Evolutionary conservation across 2,888 invertebrate genomes (phyloP), one percentile per base, ranked within the genome.

Genomic region (Cephus sareptanus): DNA sequence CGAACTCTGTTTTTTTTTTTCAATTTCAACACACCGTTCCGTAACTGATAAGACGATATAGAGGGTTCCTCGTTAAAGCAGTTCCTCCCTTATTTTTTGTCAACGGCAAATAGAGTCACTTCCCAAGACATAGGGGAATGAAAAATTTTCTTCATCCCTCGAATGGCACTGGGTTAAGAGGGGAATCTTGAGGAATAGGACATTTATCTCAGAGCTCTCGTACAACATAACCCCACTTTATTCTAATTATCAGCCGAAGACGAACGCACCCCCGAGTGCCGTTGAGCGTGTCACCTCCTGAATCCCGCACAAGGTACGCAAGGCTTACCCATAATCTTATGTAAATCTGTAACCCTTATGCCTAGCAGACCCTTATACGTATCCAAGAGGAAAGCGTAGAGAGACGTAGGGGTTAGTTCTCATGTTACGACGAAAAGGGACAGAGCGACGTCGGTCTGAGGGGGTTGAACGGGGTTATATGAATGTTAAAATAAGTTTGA

Each of bases 401-500:
- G 81, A 74, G 74, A 70, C 69, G 69, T 56, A 77, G 79, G 81
- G 82, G 83, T 83, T 82, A 81, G 81, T 84, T 85, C 85, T 86
- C 85, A 82, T 77, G 86, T 87, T 87, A 87, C 87, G 83, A 81
- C 73, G 77, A 83, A 83, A 84, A 86, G 86, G 84, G 84, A 85
- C 83, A 84, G 85, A 84, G 75, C 73, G 78, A 76, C 73, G 37
- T 75, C 69, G 79, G 82, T 68, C 75, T 35, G 81, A 81, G 77
- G 79, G 82, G 80, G 83, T 71, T 31, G 84, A 80, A 82, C 87
- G 88, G 89, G 90, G 90, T 91, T 91, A 91, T 91, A 91, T 91
- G 91, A 91, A 91, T 91, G 91, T 91, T 91, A 90, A 91, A 91
- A 91, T 91, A 91, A 91, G 90, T 91, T 91, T 90, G 91, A 91